phyloP scores from a whole-genome alignment of 1,140 invertebrate genomes.

The Halictus rubicundus region DNA sequence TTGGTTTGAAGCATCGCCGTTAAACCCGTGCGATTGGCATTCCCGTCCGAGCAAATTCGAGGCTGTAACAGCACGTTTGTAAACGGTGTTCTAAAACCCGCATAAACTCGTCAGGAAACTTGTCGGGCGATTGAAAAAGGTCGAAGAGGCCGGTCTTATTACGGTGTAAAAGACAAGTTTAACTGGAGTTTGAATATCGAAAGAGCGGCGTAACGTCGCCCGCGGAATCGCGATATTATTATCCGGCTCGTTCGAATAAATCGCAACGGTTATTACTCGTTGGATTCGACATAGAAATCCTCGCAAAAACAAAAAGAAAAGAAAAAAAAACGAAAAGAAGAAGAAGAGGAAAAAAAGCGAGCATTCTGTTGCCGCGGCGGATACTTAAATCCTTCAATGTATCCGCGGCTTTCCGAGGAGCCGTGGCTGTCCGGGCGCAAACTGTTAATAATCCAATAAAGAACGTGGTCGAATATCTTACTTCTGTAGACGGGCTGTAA shows the following conservation, averaged over 20 bases:
- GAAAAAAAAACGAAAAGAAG: not conserved
- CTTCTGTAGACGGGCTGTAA: not conserved
- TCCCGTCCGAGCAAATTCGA: too few species aligned
- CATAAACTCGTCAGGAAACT: too few species aligned
- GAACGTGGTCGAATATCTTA: conserved; percentile 6
- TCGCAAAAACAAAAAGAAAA: not conserved
- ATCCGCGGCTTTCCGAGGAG: not conserved
- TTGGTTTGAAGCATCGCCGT: too few species aligned
- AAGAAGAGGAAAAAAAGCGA: not conserved
- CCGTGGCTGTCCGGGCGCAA: not conserved
- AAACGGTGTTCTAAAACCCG: too few species aligned
- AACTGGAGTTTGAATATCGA: too few species aligned
- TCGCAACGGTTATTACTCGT: not conserved
- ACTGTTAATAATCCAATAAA: not conserved
- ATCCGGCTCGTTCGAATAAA: not conserved
- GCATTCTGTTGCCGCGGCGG: not conserved
- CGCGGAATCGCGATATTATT: too few species aligned
- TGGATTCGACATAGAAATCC: not conserved
- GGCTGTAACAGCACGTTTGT: too few species aligned
- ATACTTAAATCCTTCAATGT: not conserved
- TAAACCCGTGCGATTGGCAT: too few species aligned
- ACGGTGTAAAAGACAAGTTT: too few species aligned
- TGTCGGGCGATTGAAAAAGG: too few species aligned
- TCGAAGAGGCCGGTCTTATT: too few species aligned
- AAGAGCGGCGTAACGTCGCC: too few species aligned